Base-by-base conservation (phyloP, 2,797 vertebrate genomes). In the Linurgus olivaceus region DNA sequence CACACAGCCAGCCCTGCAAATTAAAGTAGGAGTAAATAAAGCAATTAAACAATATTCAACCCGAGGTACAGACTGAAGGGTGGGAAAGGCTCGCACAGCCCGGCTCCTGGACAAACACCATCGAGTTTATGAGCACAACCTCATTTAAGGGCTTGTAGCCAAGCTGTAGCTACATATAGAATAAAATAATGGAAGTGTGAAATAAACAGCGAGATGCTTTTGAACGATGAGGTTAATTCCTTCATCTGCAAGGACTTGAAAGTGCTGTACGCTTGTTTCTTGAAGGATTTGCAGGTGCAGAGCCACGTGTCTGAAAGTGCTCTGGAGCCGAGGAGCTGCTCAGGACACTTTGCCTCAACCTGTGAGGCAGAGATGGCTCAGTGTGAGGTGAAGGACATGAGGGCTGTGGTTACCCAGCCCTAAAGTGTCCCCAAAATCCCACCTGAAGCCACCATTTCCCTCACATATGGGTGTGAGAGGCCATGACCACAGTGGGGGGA, bases 21-120 rank as follows among this genome's bases (percentile, higher is more conserved):
- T 92, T 59, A 90, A 88, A 86, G 70, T 1, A 33, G 48, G 73
- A 87, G 57, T 77, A 93, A 96, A 91, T 91, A 88, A 76, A 87
- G 51, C 76, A 51, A 91, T 90, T 82, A 85, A 91, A 67, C 23
- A 50, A 72, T 29, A 51, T 42, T 57, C 62, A 38, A 9, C 11
- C 35, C 9, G 20, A 52, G 52, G 28, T 20, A 29, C 24, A 50
- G 66, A 45, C 3, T 3, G 72, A 91, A 17, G 19, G 12, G 48
- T 0, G 33, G 51, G 68, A 50, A 72, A 54, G 76, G 76, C 35
- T 31, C 0, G 1, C 31, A 20, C 42, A 68, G 71, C 48, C 72
- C 47, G 4, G 29, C 31, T 66, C 40, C 57, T 6, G 24, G 31
- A 54, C 48, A 38, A 84, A 79, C 5, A 4, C 45, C 25, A n/a